Evolutionary conservation across 2,888 invertebrate genomes (phyloP), one percentile per base, ranked within the genome.

Genomic region (Noctua pronuba): DNA sequence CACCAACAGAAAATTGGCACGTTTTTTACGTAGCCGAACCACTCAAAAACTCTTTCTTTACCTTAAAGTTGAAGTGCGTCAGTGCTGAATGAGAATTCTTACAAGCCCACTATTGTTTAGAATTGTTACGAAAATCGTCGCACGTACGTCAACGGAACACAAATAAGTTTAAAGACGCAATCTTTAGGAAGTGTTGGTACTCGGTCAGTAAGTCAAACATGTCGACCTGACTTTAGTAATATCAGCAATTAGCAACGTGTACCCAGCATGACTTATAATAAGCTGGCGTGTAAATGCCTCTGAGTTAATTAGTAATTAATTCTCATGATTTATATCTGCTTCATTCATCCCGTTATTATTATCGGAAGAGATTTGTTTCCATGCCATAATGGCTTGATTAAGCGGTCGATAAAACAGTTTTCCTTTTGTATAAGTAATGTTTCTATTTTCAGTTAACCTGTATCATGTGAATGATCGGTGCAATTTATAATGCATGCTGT

Each of bases 71-170:
- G 3, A 46, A 67, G 38, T 74, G 46, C 82, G 82, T 76, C 65
- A 77, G 62, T 38, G 68, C 65, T 31, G 21, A 62, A 35, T 62
- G 21, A 21, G 31, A 68, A 62, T 77, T 70, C 83, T 55, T 55
- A 66, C 38, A 68, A 83, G 58, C 16, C 44, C 38, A 60, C 41
- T 38, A 38, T 75, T 76, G 83, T 83, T 75, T 49, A 16, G 31
- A 38, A 73, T 44, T 66, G 58, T 71, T 38, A 64, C 28, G 69
- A 76, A 76, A 85, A 70, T 76, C 35, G 55, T 46, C 46, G 44
- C 72, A 38, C 70, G 62, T 67, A 73, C 83, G 82, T 77, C 77
- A 86, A 58, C 58, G 58, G 41, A 31, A 73, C 55, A 76, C 64
- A 72, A 84, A 68, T 82, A 80, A 71, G 38, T 46, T 35, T 16